phyloP scores from a whole-genome alignment of 2,888 invertebrate genomes.

The Metalampra italica region DNA sequence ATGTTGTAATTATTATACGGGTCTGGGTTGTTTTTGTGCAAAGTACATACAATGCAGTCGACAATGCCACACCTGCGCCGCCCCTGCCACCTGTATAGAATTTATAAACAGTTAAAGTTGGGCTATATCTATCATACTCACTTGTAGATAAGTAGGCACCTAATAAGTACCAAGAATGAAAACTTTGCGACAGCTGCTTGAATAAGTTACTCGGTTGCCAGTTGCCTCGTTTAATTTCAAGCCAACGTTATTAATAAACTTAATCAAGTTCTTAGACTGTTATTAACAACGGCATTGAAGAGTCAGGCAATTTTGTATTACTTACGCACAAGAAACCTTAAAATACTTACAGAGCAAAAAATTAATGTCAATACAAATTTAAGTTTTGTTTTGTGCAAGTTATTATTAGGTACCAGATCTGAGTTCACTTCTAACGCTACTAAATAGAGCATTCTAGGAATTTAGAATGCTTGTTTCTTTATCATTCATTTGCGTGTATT shows the following conservation, averaged over 20 bases:
- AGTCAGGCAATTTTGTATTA: no score
- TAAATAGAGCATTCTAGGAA: no score
- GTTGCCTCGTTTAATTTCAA: constrained; percentile 7
- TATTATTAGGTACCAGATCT: no score
- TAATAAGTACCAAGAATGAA: constrained; percentile 5
- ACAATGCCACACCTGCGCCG: constrained; percentile 65
- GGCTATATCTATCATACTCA: constrained; percentile 36
- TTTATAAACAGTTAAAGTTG: constrained; percentile 56
- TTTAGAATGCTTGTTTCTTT: no score
- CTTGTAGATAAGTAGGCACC: constrained; percentile 1
- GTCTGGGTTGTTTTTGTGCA: constrained; percentile 50
- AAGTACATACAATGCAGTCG: constrained; percentile 61
- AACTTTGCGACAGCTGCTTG: constrained; percentile 13
- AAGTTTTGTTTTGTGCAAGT: no score
- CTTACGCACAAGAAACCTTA: no score
- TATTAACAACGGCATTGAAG: background rate
- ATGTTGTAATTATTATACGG: constrained; percentile 1
- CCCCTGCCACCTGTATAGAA: constrained; percentile 61
- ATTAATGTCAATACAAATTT: no score
- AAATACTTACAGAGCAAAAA: background rate
- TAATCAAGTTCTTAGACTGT: background rate
- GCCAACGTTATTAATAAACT: background rate
- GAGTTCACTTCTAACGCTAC: no score
- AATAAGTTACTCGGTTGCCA: constrained; percentile 5
- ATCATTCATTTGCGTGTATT: no score